Percentiles rank a stretch among this genome's conserved stretches.
phyloP scores from a whole-genome alignment of 2,888 invertebrate species.

The Laspeyria flexula region DNA sequence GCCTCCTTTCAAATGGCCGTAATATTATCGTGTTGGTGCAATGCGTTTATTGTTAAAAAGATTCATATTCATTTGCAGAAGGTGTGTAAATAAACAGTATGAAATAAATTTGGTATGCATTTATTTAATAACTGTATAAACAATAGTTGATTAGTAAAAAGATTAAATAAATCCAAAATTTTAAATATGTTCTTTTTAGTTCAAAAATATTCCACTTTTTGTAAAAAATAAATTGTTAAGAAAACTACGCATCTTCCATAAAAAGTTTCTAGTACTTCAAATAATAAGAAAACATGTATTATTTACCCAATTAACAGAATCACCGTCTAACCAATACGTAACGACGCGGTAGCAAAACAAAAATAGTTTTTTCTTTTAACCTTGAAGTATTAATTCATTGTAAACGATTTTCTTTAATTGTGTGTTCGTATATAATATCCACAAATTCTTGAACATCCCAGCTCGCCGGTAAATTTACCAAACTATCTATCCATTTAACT shows the following conservation, averaged over 20 bases:
- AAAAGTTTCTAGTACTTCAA: too few species aligned
- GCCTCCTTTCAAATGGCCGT: not conserved
- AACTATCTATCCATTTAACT: too few species aligned
- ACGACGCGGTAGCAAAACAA: conserved; percentile 2
- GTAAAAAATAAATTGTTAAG: too few species aligned
- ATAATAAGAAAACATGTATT: not conserved
- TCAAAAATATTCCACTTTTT: too few species aligned
- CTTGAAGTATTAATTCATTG: conserved; percentile 23
- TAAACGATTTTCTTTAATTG: conserved; percentile 30
- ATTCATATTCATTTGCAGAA: not conserved
- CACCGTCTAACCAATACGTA: not conserved
- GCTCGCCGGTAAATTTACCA: not conserved
- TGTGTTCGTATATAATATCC: not conserved
- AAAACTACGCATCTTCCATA: too few species aligned
- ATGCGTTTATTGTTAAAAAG: not conserved
- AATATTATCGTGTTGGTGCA: not conserved
- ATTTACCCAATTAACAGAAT: conserved; percentile 17
- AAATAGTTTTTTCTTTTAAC: conserved; percentile 27
- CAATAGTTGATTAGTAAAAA: too few species aligned
- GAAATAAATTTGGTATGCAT: too few species aligned
- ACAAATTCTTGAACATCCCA: not conserved
- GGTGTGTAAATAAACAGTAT: too few species aligned
- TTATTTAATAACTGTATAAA: too few species aligned
- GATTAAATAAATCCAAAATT: too few species aligned
- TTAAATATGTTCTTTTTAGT: too few species aligned